phyloP scores from a whole-genome alignment of 2,888 invertebrate genomes.

The Tanytarsus gracilentus region DNA sequence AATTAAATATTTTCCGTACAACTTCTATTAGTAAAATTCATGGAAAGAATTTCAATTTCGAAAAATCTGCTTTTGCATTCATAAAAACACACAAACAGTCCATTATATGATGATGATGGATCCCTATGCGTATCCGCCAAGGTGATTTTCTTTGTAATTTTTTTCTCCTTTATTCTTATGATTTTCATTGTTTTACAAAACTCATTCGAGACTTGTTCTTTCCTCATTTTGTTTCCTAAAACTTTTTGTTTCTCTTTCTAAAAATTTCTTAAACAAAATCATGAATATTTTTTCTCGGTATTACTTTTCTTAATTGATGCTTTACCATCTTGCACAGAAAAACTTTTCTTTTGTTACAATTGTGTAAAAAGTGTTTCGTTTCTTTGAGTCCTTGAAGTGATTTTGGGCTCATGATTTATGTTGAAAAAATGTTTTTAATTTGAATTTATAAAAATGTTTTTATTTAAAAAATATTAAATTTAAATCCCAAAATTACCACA shows the following conservation, averaged over 20 bases:
- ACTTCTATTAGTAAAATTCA: neutral
- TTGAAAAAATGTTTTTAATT: too few relatives aligned
- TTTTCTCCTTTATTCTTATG: neutral
- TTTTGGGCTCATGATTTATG: too few relatives aligned
- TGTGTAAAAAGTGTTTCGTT: too few relatives aligned
- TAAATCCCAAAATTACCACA: too few relatives aligned
- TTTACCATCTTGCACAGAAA: slow-evolving; percentile 1
- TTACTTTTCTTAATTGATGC: neutral
- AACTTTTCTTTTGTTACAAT: neutral
- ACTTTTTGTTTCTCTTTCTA: neutral
- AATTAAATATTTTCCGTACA: neutral
- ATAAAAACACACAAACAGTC: slow-evolving; percentile 19
- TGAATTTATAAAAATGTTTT: too few relatives aligned
- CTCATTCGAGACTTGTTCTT: slow-evolving; percentile 3
- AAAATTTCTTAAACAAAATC: neutral
- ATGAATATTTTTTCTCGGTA: too few relatives aligned
- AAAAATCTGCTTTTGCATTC: slow-evolving; percentile 2
- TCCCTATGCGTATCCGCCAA: slow-evolving; percentile 21
- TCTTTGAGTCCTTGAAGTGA: too few relatives aligned
- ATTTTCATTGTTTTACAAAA: neutral
- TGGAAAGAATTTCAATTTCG: neutral
- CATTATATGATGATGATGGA: slow-evolving; percentile 25
- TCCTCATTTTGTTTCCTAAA: neutral
- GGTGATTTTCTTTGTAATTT: slow-evolving; percentile 20
- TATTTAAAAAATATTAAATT: too few relatives aligned